These are phyloP conservation scores for Acanthosepion lycidas DNA, from an alignment of 2,888 invertebrate species.

Conservation along the genomic window DNA sequence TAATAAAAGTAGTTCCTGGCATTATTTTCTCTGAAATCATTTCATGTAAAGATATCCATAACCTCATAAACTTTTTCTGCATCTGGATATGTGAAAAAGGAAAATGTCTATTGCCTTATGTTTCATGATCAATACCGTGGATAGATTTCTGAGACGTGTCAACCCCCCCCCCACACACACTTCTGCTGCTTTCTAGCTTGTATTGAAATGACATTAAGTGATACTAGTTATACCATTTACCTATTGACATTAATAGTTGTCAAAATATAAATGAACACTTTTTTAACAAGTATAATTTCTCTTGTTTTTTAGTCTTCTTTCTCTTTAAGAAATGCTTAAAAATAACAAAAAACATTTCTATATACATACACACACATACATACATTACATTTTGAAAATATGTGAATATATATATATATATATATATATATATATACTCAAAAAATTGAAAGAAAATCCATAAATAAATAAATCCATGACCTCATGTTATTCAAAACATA, in stretches of 20 bases:
- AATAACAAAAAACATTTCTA: no score
- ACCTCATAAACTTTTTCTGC: not conserved
- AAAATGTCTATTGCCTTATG: not conserved
- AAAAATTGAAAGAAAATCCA: no score
- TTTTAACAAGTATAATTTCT: not conserved
- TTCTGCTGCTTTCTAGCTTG: not conserved
- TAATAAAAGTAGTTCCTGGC: not conserved
- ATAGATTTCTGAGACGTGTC: not conserved
- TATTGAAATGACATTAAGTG: not conserved
- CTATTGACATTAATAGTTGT: not conserved
- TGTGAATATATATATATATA: no score
- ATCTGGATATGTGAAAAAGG: not conserved
- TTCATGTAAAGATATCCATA: not conserved
- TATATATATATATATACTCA: no score
- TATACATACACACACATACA: no score
- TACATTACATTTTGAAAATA: no score
- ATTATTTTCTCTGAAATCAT: not conserved
- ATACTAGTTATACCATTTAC: not conserved
- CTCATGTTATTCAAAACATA: no score
- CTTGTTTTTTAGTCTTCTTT: not conserved
- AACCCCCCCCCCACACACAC: no score
- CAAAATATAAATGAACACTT: not conserved
- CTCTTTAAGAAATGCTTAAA: no score
- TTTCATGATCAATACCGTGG: not conserved
- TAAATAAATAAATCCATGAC: no score